A percentile compares a stretch with the other conserved stretches of the same genome.
Conservation (phyloP, 2,113 vertebrate species). For the Etheostoma cragini region DNA sequence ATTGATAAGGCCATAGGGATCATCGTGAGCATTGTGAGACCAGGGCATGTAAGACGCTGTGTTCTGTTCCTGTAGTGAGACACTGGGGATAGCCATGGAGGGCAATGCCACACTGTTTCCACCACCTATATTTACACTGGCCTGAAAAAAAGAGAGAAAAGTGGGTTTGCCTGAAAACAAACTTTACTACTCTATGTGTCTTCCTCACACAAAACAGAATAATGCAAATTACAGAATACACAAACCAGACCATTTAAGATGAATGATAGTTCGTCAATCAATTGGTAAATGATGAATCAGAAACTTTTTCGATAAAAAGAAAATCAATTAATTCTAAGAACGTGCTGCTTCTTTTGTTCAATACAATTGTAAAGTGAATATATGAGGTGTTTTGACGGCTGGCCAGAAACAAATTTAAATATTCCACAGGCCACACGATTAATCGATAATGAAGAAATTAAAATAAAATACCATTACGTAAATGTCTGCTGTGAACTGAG, state of each 20-base stretch:
- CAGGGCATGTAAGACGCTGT: conserved; percentile 57
- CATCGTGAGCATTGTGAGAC: conserved; percentile 66
- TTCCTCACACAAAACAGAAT: not conserved
- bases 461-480: not conserved
- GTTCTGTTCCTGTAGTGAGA: conserved; percentile 53
- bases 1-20: conserved; percentile 63
- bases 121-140: conserved; percentile 38
- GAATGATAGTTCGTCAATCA: not conserved
- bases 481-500: not conserved
- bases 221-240: conserved; percentile 1
- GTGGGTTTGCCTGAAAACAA: too few relatives aligned
- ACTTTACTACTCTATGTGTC: not conserved
- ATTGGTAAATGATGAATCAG: not conserved
- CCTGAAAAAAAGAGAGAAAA: conserved; percentile 58
- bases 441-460: not conserved
- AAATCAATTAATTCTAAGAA: not conserved
- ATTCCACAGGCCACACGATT: not conserved
- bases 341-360: not conserved
- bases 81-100: conserved; percentile 37
- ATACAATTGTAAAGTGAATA: too few relatives aligned
- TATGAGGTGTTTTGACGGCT: not conserved
- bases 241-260: not conserved
- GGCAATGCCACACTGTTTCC: conserved; percentile 41
- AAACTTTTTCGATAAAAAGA: not conserved
- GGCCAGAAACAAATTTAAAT: not conserved